Percentiles rank a stretch among this genome's conserved stretches.
Conservation (phyloP, 2,113 vertebrate genomes). For the Chionis minor region DNA sequence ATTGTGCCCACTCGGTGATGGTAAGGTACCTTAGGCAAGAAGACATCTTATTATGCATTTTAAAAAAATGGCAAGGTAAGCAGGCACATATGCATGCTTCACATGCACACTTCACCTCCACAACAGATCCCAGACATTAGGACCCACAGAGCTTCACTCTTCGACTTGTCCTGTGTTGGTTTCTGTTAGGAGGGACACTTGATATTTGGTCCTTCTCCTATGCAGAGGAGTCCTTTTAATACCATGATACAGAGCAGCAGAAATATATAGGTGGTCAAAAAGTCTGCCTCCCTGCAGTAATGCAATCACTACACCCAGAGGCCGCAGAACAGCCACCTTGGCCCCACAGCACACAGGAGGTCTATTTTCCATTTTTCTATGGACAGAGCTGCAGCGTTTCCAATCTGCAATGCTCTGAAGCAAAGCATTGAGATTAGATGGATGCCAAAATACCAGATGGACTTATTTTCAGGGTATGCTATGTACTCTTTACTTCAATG, state of each 20-base stretch:
- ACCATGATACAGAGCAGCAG: background rate
- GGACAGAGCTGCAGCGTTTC: background rate
- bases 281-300: background rate
- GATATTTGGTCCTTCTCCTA: background rate
- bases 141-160: background rate
- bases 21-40: slow-evolving; percentile 63
- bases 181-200: background rate
- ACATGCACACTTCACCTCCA: background rate
- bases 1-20: slow-evolving; percentile 59
- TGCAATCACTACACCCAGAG: background rate
- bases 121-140: background rate
- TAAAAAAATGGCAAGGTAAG: background rate
- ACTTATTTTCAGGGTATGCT: background rate
- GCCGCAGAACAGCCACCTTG: background rate
- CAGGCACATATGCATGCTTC: background rate
- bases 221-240: background rate
- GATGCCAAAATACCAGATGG: background rate
- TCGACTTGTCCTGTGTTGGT: background rate
- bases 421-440: background rate
- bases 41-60: background rate
- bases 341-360: background rate
- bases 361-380: background rate
- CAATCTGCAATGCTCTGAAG: background rate
- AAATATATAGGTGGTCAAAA: background rate
- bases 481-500: background rate